phyloP scores from a whole-genome alignment of 2,113 vertebrate genomes.

The Oryzias curvinotus region DNA sequence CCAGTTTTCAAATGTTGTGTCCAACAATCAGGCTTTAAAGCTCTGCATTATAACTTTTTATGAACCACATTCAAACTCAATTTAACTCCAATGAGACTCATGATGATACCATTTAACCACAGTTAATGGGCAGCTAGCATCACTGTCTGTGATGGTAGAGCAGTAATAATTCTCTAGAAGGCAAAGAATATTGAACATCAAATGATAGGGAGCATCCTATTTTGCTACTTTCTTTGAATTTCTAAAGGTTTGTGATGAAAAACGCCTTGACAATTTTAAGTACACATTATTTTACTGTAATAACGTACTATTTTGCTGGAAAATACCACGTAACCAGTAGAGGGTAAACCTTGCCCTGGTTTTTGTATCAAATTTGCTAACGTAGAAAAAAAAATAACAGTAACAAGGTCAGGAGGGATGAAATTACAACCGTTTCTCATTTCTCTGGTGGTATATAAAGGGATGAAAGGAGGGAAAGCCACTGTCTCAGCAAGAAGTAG shows the following conservation, averaged over 20 bases:
- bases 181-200: background rate
- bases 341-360: background rate
- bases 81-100: background rate
- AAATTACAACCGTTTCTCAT: conserved; percentile 10
- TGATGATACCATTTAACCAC: background rate
- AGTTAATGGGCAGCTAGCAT: background rate
- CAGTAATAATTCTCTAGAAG: background rate
- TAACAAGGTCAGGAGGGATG: conserved; percentile 11
- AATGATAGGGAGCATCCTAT: background rate
- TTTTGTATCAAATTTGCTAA: conserved; percentile 14
- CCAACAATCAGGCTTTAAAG: background rate
- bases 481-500: no score
- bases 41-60: conserved; percentile 8
- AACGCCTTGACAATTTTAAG: background rate
- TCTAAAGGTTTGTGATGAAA: background rate
- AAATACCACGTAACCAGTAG: background rate
- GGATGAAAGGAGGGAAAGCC: conserved; percentile 14
- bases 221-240: background rate
- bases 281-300: background rate
- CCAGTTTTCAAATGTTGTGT: background rate
- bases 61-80: background rate
- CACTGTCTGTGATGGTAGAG: background rate
- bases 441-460: conserved; percentile 14
- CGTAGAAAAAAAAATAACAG: conserved; percentile 5
- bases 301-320: background rate